Conservation (phyloP, 1,140 invertebrate species). For the Triops longicaudatus region DNA sequence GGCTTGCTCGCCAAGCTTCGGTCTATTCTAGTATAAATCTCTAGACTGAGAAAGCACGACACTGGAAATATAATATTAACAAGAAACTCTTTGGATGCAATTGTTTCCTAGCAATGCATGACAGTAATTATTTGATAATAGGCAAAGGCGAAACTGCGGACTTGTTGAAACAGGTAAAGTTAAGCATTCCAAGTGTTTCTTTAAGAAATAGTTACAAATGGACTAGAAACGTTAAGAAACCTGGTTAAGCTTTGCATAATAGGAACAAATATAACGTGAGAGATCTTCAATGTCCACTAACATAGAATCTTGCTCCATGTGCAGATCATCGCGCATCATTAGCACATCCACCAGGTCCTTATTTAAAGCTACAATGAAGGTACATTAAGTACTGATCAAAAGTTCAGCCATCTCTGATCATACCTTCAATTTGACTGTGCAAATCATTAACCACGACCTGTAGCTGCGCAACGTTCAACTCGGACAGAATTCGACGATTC, state of each 20-base stretch:
- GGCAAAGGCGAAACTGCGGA: too few species aligned
- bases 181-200: too few species aligned
- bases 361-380: conserved; percentile 54
- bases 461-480: conserved; percentile 89
- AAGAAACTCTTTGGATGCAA: too few species aligned
- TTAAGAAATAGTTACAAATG: too few species aligned
- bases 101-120: too few species aligned
- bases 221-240: background rate
- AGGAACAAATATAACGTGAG: conserved; percentile 75
- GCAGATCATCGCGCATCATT: conserved; percentile 81
- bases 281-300: conserved; percentile 93
- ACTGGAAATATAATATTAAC: too few species aligned
- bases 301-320: conserved; percentile 96
- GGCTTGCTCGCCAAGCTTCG: too few species aligned
- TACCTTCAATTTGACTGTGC: conserved; percentile 81
- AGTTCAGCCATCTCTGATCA: conserved; percentile 29
- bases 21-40: too few species aligned
- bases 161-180: too few species aligned
- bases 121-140: too few species aligned
- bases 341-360: conserved; percentile 76
- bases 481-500: conserved; percentile 70
- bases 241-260: background rate
- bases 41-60: too few species aligned
- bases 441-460: conserved; percentile 92
- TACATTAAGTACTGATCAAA: background rate